Base-by-base conservation (phyloP, 2,113 vertebrate species). In the Elephas maximus region DNA sequence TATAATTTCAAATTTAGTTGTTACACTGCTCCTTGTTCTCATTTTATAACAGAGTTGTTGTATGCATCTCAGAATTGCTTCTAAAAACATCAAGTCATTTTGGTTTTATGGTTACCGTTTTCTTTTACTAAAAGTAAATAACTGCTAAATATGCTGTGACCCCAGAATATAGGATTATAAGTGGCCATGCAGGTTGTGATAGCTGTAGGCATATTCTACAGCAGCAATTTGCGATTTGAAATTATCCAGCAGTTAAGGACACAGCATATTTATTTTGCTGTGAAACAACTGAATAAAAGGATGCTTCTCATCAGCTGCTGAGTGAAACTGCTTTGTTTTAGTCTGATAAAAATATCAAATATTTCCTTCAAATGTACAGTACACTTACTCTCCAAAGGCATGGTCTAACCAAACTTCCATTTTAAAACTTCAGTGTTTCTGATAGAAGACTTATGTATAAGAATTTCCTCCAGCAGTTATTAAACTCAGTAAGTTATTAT, bases 11-110 rank as follows among this genome's bases (percentile, higher is more conserved):
- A 79, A 95, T 74, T 69, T 73, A 81, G 51, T 83, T 21, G 20
- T 60, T 57, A 7, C 3, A 89, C 20, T 82, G 15, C 60, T 92
- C 69, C 33, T 82, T 30, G 0, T 79, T 96, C n/a, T 85, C 41
- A 51, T 86, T 85, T 93, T 51, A 15, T 41, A 37, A 63, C 2
- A 80, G 26, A 53, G 15, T 51, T 71, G 84, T 95, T 30, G 0
- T 94, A 91, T 57, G 48, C 10, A 74, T 93, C 91, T 95, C 44
- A 77, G 45, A 97, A 93, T 57, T 95, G 28, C 8, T 82, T 80
- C 0, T 30, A 83, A 63, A 37, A 80, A 45, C 51, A 69, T 8
- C 60, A 94, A 89, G 26, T 51, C 33, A 20, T 77, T 33, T 71
- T 48, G 73, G 1, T 6, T 90, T 87, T 84, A 71, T 5, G 2